Evolutionary conservation across 2,888 invertebrate species (phyloP), one percentile per base, ranked within the genome.

Genomic region (Melikaiella ostensackeni): DNA sequence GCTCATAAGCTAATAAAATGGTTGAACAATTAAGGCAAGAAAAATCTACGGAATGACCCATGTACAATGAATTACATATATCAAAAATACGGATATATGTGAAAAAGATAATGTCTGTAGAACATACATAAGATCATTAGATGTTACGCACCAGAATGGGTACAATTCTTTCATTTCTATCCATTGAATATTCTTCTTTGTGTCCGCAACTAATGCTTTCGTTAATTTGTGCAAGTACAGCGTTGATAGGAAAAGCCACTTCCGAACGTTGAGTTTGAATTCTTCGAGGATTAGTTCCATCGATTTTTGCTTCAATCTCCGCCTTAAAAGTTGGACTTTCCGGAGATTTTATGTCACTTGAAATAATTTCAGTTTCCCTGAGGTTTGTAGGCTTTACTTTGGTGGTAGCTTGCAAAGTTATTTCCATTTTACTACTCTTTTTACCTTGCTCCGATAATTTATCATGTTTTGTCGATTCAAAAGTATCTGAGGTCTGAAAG

Each of bases 361-460:
- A 88, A 84, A 93, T 93, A 74, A 95, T 94, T 90, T 95, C 94
- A 0, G 95, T 93, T 90, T 94, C 94, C 64, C 94, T 92, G 5
- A 94, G 94, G 86, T 94, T 95, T 42, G 95, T 92, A 4, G 87
- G 88, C 82, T 95, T 92, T 6, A 95, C 95, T 80, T 95, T 90
- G 0, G 95, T 95, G 0, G 95, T 94, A 78, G 95, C 94, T 87
- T 95, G 95, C 38, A 95, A 89, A 1, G 94, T 94, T 76, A 95
- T 94, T 84, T 95, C 94, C 83, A 94, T 94, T 33, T 94, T 93
- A 21, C 94, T 94, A 3, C 93, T 94, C 89, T 94, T 93, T 61
- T 89, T 90, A 30, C 88, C 87, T 66, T 90, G 89, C 0, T 89
- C 89, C 19, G 80, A 35, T 8, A 79, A 79, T 42, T 83, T 79